Evolutionary conservation across 1,140 invertebrate genomes (phyloP), one percentile per base, ranked within the genome.

Genomic region (Acarapis woodi): DNA sequence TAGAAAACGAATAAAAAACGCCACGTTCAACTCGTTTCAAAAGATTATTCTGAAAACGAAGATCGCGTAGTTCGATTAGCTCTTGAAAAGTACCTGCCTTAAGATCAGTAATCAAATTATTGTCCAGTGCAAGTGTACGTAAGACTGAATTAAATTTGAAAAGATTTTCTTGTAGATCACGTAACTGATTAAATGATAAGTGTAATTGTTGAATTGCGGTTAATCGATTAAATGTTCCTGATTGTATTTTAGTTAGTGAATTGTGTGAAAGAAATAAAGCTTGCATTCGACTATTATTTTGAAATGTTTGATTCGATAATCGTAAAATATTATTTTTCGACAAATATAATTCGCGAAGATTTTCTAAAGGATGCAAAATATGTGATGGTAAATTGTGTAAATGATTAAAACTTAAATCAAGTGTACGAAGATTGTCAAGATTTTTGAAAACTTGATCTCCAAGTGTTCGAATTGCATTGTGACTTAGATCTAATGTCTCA

Each of bases 251-350:
- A 25, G 68, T 58, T 24, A 87, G 72, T 4, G 77, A 73, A 53
- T 87, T 87, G 42, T 77, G 70, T 49, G 82, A 74, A 31, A 85
- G 56, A 54, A 83, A 77, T 25, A 85, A 67, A 15, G 83, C 73
- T 2, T 68, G 66, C 14, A 87, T 57, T 34, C 67, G 67, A 1
- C 62, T 51, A 4, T 73, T 74, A 40, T 75, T 74, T 3, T 62
- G 60, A 51, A 87, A 85, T 9, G 74, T 71, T 42, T 78, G 69
- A 3, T 67, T 63, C 0, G 71, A 67, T 42, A 87, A 63, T 53
- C 79, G 73, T 1, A 80, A 53, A 32, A 87, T 73, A 51, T 83
- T 83, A 50, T 87, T 87, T 51, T 82, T 74, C 1, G 73, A 71
- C n/a, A 85, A 56, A 51, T 80, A 79, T 16, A 85, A 57, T 49